A percentile compares a stretch with the other conserved stretches of the same genome.
phyloP scores from a whole-genome alignment of 2,797 vertebrate species.

The Chaunax sp. region DNA sequence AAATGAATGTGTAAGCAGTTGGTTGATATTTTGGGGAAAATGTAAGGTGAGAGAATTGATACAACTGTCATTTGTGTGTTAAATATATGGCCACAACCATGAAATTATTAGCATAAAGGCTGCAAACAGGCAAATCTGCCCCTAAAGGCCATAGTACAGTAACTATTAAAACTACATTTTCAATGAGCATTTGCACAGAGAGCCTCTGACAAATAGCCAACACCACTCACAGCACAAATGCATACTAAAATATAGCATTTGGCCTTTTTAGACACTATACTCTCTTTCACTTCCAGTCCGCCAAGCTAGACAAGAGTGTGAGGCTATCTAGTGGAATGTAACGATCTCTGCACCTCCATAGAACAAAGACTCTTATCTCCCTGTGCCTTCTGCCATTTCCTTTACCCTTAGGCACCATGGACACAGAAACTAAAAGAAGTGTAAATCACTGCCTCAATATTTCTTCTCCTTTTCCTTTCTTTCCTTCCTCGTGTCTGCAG shows the following conservation, averaged over 20 bases:
- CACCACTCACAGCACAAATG: constrained; percentile 22
- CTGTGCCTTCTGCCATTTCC: constrained; percentile 76
- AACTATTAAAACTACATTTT: too few species aligned
- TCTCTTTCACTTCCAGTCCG: constrained; percentile 57
- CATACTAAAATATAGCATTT: constrained; percentile 48
- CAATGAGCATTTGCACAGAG: constrained; percentile 14
- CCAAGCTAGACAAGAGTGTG: constrained; percentile 60
- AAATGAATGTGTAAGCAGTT: background rate
- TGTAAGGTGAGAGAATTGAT: background rate
- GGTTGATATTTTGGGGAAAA: background rate
- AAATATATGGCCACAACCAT: background rate
- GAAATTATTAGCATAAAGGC: background rate
- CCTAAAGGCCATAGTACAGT: too few species aligned
- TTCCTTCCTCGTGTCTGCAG: constrained; percentile 48
- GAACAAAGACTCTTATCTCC: constrained; percentile 80
- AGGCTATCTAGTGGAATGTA: constrained; percentile 73
- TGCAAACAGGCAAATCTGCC: background rate
- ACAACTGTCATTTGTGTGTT: background rate
- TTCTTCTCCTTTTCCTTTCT: constrained; percentile 53
- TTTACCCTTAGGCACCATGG: constrained; percentile 68
- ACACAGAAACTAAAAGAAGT: constrained; percentile 66
- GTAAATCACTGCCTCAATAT: constrained; percentile 74
- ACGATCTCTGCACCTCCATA: constrained; percentile 75
- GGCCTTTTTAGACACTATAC: constrained; percentile 48
- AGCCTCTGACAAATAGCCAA: constrained; percentile 44